Base-by-base conservation (phyloP, 1,140 invertebrate genomes). In the Drosophila miranda region DNA sequence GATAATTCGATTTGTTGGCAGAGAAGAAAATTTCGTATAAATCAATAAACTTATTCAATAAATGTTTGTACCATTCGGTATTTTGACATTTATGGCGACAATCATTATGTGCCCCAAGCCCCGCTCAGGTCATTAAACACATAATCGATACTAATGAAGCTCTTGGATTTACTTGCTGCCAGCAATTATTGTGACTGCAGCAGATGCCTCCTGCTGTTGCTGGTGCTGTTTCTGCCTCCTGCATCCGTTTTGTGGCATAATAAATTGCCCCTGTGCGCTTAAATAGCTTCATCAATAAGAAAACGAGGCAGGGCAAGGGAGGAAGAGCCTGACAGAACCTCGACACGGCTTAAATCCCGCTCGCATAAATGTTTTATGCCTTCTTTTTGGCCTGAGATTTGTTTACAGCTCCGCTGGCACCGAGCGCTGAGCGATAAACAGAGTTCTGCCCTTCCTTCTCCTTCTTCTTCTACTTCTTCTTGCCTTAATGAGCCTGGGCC, bases 121-220 rank as follows among this genome's bases (percentile, higher is more conserved):
- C 49, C 28, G 48, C n/a, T 43, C 48, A 61, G 63, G 67, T 79
- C 80, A 75, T 84, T 80, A 86, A 83, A 80, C 72, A 77, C 76
- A 83, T 83, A 83, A 83, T 83, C 80, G 80, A 83, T 83, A 83
- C 80, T 83, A 83, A 83, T 83, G 80, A 83, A 83, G 76, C 81
- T 67, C 43, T 66, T 66, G 67, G 81, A 76, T 83, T 84, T 84
- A 84, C 80, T 83, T 73, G 72, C 76, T 73, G 62, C 42, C 69
- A 75, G 81, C 81, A 83, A 83, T 83, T 83, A 83, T 83, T 80
- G 81, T 64, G 72, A 79, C 67, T 70, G 54, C 48, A 69, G 9
- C 49, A 63, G 58, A 66, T 75, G 19, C 38, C 41, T 16, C 16
- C 21, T 51, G 13, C 38, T 21, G 14, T 5, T 42, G 14, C 46